These are phyloP conservation scores for Ailurus styani DNA, from an alignment of 2,113 vertebrate species.

Conservation along the genomic window DNA sequence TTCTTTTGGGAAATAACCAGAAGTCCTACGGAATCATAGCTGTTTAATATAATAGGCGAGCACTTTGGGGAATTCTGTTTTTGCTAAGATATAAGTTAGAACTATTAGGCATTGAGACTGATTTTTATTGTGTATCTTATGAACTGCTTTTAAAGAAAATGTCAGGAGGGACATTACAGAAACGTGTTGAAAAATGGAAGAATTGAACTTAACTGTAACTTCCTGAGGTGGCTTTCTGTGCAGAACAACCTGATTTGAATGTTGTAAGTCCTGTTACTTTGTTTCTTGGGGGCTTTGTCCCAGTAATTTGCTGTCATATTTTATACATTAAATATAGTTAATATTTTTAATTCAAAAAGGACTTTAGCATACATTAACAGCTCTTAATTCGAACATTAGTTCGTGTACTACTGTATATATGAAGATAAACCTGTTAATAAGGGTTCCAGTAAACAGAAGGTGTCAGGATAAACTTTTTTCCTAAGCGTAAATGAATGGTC, in stretches of 20 bases:
- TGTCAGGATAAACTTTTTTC: not conserved
- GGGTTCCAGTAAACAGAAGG: not conserved
- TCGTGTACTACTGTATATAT: not conserved
- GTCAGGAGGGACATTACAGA: conserved; percentile 17
- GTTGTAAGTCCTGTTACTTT: not conserved
- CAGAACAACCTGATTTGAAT: not conserved
- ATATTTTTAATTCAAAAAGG: not conserved
- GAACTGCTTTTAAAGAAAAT: conserved; percentile 42
- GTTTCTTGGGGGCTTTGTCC: not conserved
- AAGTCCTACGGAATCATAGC: not conserved
- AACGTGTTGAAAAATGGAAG: not conserved
- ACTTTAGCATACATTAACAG: not conserved
- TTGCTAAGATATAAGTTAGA: conserved; percentile 24
- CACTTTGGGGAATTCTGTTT: conserved; percentile 7
- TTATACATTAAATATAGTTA: not conserved
- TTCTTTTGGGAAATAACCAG: conserved; percentile 42
- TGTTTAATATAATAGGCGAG: conserved; percentile 34
- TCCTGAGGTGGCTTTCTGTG: conserved; percentile 10
- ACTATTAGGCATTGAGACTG: not conserved
- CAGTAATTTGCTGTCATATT: not conserved
- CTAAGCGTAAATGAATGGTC: not conserved
- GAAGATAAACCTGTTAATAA: not conserved
- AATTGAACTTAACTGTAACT: not conserved
- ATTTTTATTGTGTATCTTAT: conserved; percentile 23
- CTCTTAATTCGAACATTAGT: not conserved